Evolutionary conservation across 1,140 invertebrate genomes (phyloP).

Genomic region (Drosophila jambulina): DNA sequence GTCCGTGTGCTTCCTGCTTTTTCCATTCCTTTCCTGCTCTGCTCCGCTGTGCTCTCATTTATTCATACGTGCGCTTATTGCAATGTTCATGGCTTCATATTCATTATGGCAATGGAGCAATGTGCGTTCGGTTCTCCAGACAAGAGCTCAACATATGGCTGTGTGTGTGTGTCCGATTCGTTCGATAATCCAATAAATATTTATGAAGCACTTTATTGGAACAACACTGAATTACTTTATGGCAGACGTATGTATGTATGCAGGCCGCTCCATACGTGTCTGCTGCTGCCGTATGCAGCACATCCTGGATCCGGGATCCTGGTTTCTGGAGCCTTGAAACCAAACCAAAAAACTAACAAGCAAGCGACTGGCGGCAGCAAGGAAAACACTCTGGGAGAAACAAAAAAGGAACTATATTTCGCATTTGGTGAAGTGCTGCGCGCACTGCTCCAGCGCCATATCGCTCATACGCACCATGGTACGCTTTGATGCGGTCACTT

Average conservation of each 20-base stretch:
- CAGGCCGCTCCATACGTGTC: slow-evolving; percentile 20
- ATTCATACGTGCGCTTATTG: slow-evolving; percentile 82
- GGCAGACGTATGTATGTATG: slow-evolving; percentile 52
- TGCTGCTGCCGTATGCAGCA: slow-evolving; percentile 43
- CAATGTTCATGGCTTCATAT: slow-evolving; percentile 82
- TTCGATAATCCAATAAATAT: slow-evolving; percentile 84
- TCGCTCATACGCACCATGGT: slow-evolving; percentile 71
- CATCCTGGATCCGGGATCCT: slow-evolving; percentile 6
- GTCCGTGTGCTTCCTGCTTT: slow-evolving; percentile 15
- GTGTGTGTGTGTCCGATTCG: slow-evolving; percentile 57
- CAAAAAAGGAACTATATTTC: slow-evolving; percentile 39
- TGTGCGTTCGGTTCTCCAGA: slow-evolving; percentile 54
- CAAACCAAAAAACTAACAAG: slow-evolving; percentile 39
- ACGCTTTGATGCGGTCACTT: slow-evolving; percentile 69
- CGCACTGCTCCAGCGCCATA: slow-evolving; percentile 20
- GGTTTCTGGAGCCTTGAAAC: not conserved
- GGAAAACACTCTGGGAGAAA: slow-evolving; percentile 27
- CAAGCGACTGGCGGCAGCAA: slow-evolving; percentile 9
- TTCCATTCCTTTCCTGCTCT: slow-evolving; percentile 47
- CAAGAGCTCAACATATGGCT: slow-evolving; percentile 14
- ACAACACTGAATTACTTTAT: slow-evolving; percentile 83
- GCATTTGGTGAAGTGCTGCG: slow-evolving; percentile 57
- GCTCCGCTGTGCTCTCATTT: slow-evolving; percentile 66
- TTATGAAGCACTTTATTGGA: slow-evolving; percentile 84
- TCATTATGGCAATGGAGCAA: slow-evolving; percentile 78